Evolutionary conservation across 2,797 vertebrate species (phyloP), one percentile per base, ranked within the genome.

Genomic region (Euthynnus affinis): DNA sequence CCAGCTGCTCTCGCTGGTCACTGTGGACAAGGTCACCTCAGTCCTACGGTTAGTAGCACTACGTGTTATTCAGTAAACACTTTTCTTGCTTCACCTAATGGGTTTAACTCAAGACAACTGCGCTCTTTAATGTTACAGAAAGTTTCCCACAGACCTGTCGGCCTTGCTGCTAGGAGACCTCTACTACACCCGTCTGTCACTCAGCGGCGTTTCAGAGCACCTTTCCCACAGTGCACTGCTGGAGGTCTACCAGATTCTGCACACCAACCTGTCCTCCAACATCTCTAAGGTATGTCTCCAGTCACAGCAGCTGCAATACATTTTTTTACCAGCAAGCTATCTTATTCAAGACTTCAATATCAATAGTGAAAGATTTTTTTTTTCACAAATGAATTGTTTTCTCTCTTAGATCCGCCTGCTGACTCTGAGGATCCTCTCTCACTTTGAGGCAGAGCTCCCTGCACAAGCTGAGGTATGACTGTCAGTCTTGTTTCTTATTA

Each of bases 401-500:
- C 29, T 13, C 49, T 59, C 42, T 63, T 83, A 99, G 98, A 96
- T 99, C 84, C 97, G 98, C 2, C 93, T 99, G 3, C 91, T 98
- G 91, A 97, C 97, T 4, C 71, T 99, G 88, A 95, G 97, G 90
- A 97, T 99, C 87, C 94, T 99, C 83, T 97, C 95, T 74, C 96
- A 98, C 85, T 99, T 99, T 90, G 95, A 96, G 77, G 91, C 94
- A 12, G 89, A 80, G 13, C 93, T 97, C 90, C 93, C 95, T 1
- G 63, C 84, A 18, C 83, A 84, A 57, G 9, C 78, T 15, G 95
- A 97, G 97, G 98, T 99, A 95, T 2, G 14, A 6, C 65, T 17
- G 0, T 32, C 51, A 3, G 10, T 53, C 29, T 23, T 18, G 5
- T 32, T 52, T 64, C 17, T 74, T 3, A 2, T 29, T 0, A 14